Conservation (phyloP, 2,113 vertebrate genomes). For the Ammodramus savannarum region DNA sequence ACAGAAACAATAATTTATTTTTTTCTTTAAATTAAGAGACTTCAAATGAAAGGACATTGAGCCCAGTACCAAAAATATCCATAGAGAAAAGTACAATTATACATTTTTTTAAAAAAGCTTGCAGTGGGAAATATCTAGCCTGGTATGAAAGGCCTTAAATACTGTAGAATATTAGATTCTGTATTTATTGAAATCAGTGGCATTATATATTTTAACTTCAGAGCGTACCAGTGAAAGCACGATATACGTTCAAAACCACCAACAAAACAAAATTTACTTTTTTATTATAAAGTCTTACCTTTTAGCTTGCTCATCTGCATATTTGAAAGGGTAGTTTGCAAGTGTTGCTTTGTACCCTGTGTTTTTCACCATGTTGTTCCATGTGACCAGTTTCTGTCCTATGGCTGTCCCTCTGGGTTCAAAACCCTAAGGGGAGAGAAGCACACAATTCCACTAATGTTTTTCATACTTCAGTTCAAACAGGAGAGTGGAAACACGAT, state of each 20-base stretch:
- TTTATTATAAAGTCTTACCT: slow-evolving; percentile 75
- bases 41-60: neutral
- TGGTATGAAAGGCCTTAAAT: neutral
- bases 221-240: neutral
- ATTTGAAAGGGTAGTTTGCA: slow-evolving; percentile 98
- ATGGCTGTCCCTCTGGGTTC: slow-evolving; percentile 95
- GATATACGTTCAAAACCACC: neutral
- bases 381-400: slow-evolving; percentile 95
- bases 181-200: neutral
- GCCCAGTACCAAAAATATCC: neutral
- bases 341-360: slow-evolving; percentile 97
- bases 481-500: neutral
- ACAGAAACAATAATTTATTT: neutral
- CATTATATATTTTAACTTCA: neutral
- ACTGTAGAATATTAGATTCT: neutral
- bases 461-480: neutral
- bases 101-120: neutral
- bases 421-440: slow-evolving; percentile 83
- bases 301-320: slow-evolving; percentile 96
- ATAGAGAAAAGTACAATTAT: neutral
- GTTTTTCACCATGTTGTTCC: slow-evolving; percentile 99
- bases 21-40: neutral
- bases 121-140: neutral
- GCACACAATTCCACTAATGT: slow-evolving; percentile 23
- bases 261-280: neutral